Conservation (phyloP, 2,888 invertebrate genomes). For the Charanyca ferruginea region DNA sequence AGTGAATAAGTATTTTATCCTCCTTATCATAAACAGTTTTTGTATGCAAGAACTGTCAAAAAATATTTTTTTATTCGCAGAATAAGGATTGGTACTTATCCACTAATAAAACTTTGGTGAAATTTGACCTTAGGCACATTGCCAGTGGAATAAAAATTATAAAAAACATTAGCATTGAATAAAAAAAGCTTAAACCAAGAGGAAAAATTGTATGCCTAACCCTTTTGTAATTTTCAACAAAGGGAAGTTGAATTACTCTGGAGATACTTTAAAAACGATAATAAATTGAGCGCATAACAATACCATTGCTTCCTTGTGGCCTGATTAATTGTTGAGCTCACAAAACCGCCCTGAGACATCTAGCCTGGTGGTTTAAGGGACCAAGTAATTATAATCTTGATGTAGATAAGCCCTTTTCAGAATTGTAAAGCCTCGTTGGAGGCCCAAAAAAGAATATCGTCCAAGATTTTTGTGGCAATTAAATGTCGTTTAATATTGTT, state of each 20-base stretch:
- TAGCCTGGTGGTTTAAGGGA: conserved; percentile 36
- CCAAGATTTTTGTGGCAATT: neutral
- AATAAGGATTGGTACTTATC: too few relatives aligned
- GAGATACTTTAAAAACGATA: conserved; percentile 73
- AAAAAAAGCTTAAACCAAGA: conserved; percentile 46
- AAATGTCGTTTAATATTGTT: neutral
- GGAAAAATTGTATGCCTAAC: conserved; percentile 65
- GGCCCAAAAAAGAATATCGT: conserved; percentile 10
- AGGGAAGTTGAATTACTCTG: conserved; percentile 72
- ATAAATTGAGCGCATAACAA: conserved; percentile 76
- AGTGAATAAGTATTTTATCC: too few relatives aligned
- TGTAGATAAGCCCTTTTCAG: conserved; percentile 53
- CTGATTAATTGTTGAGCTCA: conserved; percentile 71
- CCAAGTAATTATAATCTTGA: conserved; percentile 57
- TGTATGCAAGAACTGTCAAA: too few relatives aligned
- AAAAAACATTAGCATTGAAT: conserved; percentile 34
- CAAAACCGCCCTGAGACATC: conserved; percentile 56
- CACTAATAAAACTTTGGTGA: too few relatives aligned
- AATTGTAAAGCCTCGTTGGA: conserved; percentile 34
- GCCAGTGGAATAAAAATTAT: conserved; percentile 46
- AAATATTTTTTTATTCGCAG: too few relatives aligned
- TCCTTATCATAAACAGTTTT: too few relatives aligned
- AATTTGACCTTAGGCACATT: too few relatives aligned
- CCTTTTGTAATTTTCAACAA: conserved; percentile 77
- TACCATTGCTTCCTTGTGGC: conserved; percentile 71